Evolutionary conservation across 2,888 invertebrate genomes (phyloP), one percentile per base, ranked within the genome.

Genomic region (Hirudinaria manillensis): DNA sequence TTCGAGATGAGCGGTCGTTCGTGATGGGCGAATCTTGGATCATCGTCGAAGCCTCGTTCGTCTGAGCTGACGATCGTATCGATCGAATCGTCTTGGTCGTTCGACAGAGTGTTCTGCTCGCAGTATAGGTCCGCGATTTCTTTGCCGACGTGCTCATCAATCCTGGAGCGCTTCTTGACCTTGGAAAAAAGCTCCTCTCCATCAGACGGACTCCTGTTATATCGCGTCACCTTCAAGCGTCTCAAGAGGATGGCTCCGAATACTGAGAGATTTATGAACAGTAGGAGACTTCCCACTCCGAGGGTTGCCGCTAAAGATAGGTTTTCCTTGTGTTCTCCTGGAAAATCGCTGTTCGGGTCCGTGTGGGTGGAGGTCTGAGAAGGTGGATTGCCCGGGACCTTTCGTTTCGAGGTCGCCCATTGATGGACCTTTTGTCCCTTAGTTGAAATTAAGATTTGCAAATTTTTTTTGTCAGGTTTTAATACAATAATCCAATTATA

Each of bases 231-330:
- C 13, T 16, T 61, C 61, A 61, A 29, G 13, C 72, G n/a, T 24
- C 55, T 45, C 19, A 51, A 72, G 51, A 72, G 34, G 34, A 72
- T 72, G 72, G 55, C 72, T 2, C 51, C 72, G 53, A 72, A 72
- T 19, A 72, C 72, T 7, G 32, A n/a, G 19, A 72, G 72, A 34
- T 72, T 72, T 19, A 72, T 53, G 55, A 72, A n/a, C 19, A 72
- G 34, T 7, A 72, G 32, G 10, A 34, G 27, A 55, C 51, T 32
- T 4, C 72, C 72, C 0, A 72, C 72, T 0, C 45, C 72, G 16
- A 72, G 55, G 13, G 72, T 72, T 2, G 72, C 72, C 19, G 55
- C 53, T 51, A 72, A 53, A 19, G 72, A 72, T 21, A 72, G 55
- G 13, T 51, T 55, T 3, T 53, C 72, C 61, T 61, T 29, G 61